Evolutionary conservation across 2,797 vertebrate genomes (phyloP), one percentile per base, ranked within the genome.

Genomic region (Acipenser oxyrinchus): DNA sequence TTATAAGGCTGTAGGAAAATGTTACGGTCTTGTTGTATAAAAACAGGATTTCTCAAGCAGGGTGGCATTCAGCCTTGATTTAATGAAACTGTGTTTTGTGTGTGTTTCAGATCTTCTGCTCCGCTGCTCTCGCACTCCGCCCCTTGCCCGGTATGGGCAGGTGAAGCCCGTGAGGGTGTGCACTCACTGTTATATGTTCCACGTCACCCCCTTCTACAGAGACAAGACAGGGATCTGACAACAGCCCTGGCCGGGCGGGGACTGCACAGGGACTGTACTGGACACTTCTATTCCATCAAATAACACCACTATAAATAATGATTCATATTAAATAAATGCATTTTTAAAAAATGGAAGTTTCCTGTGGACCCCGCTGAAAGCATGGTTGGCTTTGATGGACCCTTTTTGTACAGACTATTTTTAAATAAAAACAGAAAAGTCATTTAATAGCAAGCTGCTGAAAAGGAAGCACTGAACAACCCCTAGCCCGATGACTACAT

Each of bases 161-260:
- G 89, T 96, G 90, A 97, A 95, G 81, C 93, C 95, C 0, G 96
- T 98, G 69, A 89, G 96, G 51, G 96, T 99, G 72, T 99, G 96
- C 87, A 99, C 96, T 51, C 96, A 99, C 87, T 99, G 96, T 89
- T 99, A 97, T 75, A 87, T 99, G 91, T 97, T 99, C 84, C 96
- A 99, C 51, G 96, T 99, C 81, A 99, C 96, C 1, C 96, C 96
- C 62, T 99, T 99, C 90, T 99, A 94, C 86, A 98, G 94, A 61
- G 95, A 88, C 87, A 89, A 78, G 78, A 80, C 82, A 10, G 78
- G 80, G 67, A 53, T 89, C 75, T 90, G 87, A 90, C 60, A 0
- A 1, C 60, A n/a, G 9, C 48, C 55, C 10, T 8, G 59, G 81
- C 89, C 78, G 89, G 77, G 64, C 72, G 64, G 49, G 8, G 23